phyloP scores from a whole-genome alignment of 1,140 invertebrate genomes.

The Adelges cooleyi region DNA sequence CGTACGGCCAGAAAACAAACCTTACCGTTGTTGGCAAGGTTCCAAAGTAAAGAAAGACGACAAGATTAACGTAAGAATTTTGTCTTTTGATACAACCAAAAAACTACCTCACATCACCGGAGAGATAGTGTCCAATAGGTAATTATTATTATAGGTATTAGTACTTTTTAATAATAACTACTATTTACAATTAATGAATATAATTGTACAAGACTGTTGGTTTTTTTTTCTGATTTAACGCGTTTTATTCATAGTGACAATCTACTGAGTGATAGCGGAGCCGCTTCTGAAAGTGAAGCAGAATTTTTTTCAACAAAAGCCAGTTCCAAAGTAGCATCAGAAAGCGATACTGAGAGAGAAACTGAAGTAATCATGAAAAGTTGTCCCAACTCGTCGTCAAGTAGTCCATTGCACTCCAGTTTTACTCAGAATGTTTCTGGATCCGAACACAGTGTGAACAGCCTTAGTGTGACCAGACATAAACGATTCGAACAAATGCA shows the following conservation, averaged over 20 bases:
- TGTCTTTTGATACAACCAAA: constrained; percentile 18
- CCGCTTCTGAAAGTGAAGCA: background rate
- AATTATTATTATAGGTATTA: background rate
- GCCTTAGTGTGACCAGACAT: background rate
- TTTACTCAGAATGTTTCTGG: constrained; percentile 3
- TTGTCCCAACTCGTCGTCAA: background rate
- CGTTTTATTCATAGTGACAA: background rate
- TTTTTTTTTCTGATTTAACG: too few relatives aligned
- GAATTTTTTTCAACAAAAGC: background rate
- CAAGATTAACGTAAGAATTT: background rate
- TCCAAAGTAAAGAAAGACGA: constrained; percentile 11
- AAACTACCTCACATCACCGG: constrained; percentile 22
- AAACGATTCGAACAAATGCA: background rate
- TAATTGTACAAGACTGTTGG: too few relatives aligned
- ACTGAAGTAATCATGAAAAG: background rate
- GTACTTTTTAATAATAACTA: too few relatives aligned
- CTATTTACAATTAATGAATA: too few relatives aligned
- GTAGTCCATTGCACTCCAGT: constrained; percentile 10
- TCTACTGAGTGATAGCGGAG: background rate
- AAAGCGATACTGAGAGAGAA: too few relatives aligned
- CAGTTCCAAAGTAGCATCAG: too few relatives aligned
- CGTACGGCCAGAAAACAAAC: background rate
- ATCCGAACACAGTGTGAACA: background rate
- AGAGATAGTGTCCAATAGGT: background rate
- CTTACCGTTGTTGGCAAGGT: background rate